Evolutionary conservation across 2,113 vertebrate species (phyloP), one percentile per base, ranked within the genome.

Genomic region (Ammodytes marinus): DNA sequence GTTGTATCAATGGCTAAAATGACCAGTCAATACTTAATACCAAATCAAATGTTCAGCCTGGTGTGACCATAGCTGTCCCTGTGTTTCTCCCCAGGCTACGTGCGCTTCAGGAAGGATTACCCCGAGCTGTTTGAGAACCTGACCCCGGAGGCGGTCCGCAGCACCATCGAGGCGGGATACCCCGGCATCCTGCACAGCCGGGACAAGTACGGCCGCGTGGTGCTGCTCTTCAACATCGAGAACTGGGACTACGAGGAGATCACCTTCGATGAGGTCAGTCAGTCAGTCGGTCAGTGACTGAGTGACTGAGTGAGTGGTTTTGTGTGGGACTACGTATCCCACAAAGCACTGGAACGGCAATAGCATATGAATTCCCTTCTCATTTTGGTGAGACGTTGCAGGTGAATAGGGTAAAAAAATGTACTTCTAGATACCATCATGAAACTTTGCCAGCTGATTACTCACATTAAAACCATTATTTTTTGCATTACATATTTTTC

Each of bases 201-300:
- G 72, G 98, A 99, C 94, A 99, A 97, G 76, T 95, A 98, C 0
- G 98, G 98, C 39, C 96, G 98, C n/a, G 97, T 98, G 66, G 97
- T 99, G 77, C 95, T 99, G 93, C 96, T 99, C 78, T 99, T 99
- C 95, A 99, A 98, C 93, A 98, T 99, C 0, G 97, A 99, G 94
- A 97, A 97, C 95, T 99, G 98, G 98, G 97, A 99, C 86, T 97
- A 96, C 0, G 97, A 99, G 85, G 98, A 99, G 90, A 97, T 99
- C 94, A 99, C 98, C 19, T 99, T 99, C 0, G 97, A 99, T 19
- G 98, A 99, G 97, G 98, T 27, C 27, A 27, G 27, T 27, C 27
- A 27, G 27, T 27, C 27, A 27, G 27, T 27, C 27, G 97, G 98
- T 95, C 40, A 8, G 2, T 0, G n/a, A 37, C 7, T 0, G 8